Percentiles rank a stretch among this genome's conserved stretches.
phyloP scores from a whole-genome alignment of 2,797 vertebrate genomes.

The Thripadectes ignobilis region DNA sequence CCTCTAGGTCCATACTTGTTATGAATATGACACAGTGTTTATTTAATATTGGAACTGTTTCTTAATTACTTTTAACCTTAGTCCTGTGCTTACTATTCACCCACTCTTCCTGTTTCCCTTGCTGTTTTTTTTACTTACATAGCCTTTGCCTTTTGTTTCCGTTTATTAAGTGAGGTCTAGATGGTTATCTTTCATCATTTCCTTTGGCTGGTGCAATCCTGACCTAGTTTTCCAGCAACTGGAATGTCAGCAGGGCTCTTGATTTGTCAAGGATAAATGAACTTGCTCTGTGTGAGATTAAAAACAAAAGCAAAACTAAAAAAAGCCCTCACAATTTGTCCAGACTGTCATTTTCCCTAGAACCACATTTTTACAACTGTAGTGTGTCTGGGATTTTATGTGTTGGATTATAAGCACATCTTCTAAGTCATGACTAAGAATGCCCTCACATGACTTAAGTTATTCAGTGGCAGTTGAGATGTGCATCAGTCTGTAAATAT shows the following conservation, averaged over 20 bases:
- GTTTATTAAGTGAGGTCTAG: neutral
- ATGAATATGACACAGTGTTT: neutral
- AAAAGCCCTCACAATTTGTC: neutral
- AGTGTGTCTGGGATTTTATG: neutral
- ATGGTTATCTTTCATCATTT: neutral
- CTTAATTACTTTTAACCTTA: neutral
- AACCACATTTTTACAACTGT: neutral
- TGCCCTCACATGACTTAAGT: neutral
- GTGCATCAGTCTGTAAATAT: neutral
- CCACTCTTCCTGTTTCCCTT: neutral
- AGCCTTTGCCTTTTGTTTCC: neutral
- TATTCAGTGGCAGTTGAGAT: neutral
- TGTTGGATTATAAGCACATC: neutral
- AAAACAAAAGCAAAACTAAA: neutral
- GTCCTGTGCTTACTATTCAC: neutral
- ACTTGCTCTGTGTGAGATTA: neutral
- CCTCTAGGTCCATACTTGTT: neutral
- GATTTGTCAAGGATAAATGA: neutral
- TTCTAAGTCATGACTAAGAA: neutral
- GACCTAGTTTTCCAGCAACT: neutral
- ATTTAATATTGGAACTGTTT: neutral
- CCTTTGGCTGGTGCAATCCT: neutral
- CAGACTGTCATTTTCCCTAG: neutral
- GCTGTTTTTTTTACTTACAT: neutral
- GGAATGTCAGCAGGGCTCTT: neutral